A percentile compares a stretch with the other conserved stretches of the same genome.
Evolutionary conservation across 2,888 invertebrate genomes (phyloP).

Genomic region (Zaprionus lineosus): DNA sequence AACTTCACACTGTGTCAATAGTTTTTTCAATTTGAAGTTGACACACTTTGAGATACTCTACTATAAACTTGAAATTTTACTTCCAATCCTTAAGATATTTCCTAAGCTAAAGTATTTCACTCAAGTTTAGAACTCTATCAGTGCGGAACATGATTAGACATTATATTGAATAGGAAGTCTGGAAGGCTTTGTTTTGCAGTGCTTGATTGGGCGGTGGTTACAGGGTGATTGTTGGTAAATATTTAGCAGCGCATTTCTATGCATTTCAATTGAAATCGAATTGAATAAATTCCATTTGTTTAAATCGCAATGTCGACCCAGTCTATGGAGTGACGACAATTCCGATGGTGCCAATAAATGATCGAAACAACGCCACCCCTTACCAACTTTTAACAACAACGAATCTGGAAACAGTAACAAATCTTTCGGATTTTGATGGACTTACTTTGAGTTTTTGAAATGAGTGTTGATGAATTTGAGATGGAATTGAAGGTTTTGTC

Average conservation of each 20-base stretch:
- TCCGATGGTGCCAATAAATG: slow-evolving; percentile 27
- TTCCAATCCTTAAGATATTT: too few species aligned
- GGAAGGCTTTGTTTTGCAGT: too few species aligned
- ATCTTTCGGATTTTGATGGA: background rate
- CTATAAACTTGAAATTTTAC: too few species aligned
- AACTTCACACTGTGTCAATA: slow-evolving; percentile 15
- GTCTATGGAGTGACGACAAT: slow-evolving; percentile 64
- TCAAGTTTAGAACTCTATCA: too few species aligned
- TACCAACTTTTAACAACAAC: slow-evolving; percentile 28
- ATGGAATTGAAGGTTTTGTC: too few species aligned
- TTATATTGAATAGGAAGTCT: too few species aligned
- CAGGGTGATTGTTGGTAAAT: slow-evolving; percentile 41
- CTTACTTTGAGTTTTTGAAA: too few species aligned
- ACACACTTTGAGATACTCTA: too few species aligned
- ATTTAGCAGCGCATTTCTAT: slow-evolving; percentile 47
- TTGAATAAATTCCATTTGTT: slow-evolving; percentile 76
- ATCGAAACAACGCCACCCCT: slow-evolving; percentile 37
- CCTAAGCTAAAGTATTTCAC: too few species aligned
- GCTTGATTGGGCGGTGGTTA: background rate
- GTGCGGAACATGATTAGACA: too few species aligned
- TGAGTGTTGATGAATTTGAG: too few species aligned
- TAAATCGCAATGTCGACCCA: slow-evolving; percentile 71
- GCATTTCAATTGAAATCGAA: slow-evolving; percentile 73
- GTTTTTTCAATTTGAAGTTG: too few species aligned
- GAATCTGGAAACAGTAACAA: slow-evolving; percentile 18